Conservation (phyloP, 2,113 vertebrate genomes). For the Lepisosteus oculatus region DNA sequence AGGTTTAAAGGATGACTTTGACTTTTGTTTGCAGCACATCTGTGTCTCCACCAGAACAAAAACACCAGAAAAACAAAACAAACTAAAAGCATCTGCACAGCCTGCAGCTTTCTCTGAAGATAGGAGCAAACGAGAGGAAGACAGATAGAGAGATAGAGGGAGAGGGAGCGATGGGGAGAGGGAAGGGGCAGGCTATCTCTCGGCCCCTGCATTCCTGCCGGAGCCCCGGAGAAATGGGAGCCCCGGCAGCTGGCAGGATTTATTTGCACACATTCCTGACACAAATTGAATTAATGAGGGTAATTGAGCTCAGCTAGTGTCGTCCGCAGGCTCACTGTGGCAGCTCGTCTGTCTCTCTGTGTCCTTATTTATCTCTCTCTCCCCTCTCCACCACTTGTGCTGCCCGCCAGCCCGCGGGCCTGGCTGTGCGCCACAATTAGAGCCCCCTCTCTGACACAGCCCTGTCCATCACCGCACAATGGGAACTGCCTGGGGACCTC, state of each 20-base stretch:
- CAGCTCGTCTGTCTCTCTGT: conserved; percentile 40
- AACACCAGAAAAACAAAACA: neutral
- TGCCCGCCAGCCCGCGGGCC: too few species aligned
- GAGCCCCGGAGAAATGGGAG: conserved; percentile 64
- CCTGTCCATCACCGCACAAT: too few species aligned
- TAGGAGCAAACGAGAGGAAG: neutral
- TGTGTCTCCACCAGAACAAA: neutral
- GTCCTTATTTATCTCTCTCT: conserved; percentile 13
- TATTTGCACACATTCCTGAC: conserved; percentile 80
- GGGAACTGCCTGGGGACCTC: too few species aligned
- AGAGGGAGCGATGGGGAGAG: neutral
- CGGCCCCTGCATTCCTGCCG: conserved; percentile 59
- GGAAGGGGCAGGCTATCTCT: conserved; percentile 17
- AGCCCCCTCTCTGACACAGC: too few species aligned
- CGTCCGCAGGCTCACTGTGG: conserved; percentile 45
- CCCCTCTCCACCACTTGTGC: neutral
- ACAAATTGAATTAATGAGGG: conserved; percentile 80
- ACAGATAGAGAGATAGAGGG: too few species aligned
- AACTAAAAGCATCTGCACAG: neutral
- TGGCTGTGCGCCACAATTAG: too few species aligned
- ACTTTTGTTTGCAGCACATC: neutral
- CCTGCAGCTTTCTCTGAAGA: neutral
- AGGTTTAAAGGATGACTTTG: too few species aligned
- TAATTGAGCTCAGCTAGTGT: conserved; percentile 70
- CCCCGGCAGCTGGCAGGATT: conserved; percentile 67